Evolutionary conservation across 2,113 vertebrate genomes (phyloP).

Genomic region (Pachypanchax playfairii): DNA sequence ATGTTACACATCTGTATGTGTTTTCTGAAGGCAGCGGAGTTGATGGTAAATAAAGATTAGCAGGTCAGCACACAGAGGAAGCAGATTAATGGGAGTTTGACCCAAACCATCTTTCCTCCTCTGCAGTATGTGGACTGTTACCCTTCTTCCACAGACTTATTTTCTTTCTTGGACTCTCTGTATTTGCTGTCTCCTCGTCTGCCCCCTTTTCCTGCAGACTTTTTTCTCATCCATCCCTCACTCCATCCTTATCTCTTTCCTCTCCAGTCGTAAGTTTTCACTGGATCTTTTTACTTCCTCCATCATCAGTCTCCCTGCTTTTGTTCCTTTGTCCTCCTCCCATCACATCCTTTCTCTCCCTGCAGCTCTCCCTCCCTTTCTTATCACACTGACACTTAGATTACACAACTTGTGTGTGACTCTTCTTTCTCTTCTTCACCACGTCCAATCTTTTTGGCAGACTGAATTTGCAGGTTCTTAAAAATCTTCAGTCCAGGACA

Average conservation of each 20-base stretch:
- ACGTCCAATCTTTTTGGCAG: slow-evolving; percentile 47
- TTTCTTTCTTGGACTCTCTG: slow-evolving; percentile 8
- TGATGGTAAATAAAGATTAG: slow-evolving; percentile 26
- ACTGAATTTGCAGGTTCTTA: slow-evolving; percentile 15
- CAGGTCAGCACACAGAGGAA: slow-evolving; percentile 31
- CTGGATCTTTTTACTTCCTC: slow-evolving; percentile 5
- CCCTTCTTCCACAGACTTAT: slow-evolving; percentile 38
- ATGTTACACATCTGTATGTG: too few species aligned
- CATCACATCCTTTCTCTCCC: slow-evolving; percentile 11
- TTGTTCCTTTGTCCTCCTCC: slow-evolving; percentile 19
- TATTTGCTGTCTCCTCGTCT: slow-evolving; percentile 8
- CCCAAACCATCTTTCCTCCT: slow-evolving; percentile 1
- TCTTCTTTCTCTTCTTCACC: slow-evolving; percentile 48
- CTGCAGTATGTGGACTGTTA: slow-evolving; percentile 5
- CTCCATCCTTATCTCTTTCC: slow-evolving; percentile 11
- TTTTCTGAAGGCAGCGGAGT: neutral
- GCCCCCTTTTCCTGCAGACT: neutral
- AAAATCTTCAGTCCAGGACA: slow-evolving; percentile 12
- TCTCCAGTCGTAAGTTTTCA: slow-evolving; percentile 14
- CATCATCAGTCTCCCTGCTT: slow-evolving; percentile 18
- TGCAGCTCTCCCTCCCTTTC: slow-evolving; percentile 7
- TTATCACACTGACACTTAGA: slow-evolving; percentile 44
- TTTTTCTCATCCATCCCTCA: slow-evolving; percentile 9
- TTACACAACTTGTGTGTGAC: slow-evolving; percentile 34
- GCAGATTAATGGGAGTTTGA: slow-evolving; percentile 27